Conservation (phyloP, 2,113 vertebrate species). For the Bombycilla garrulus region DNA sequence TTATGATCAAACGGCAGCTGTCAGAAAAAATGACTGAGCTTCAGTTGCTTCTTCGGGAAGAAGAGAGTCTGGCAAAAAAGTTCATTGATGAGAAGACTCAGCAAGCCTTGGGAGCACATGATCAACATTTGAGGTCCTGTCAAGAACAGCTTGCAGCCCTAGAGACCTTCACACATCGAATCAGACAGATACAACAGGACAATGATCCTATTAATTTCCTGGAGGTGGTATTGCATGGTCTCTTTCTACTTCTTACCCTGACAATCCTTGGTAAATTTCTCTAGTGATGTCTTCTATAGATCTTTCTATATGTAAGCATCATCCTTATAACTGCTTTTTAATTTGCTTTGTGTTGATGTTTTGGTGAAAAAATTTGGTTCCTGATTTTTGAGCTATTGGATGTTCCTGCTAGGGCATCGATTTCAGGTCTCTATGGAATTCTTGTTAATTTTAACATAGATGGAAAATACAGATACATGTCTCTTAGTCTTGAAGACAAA, state of each 20-base stretch:
- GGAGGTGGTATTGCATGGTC: constrained; percentile 54
- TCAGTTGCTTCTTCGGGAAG: constrained; percentile 69
- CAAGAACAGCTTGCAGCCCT: constrained; percentile 21
- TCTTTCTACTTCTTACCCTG: background rate
- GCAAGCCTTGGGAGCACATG: constrained; percentile 46
- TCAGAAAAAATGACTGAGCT: constrained; percentile 62
- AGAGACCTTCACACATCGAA: background rate
- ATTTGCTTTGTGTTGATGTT: background rate
- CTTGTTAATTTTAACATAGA: background rate
- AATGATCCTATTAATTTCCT: constrained; percentile 54
- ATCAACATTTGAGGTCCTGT: constrained; percentile 40
- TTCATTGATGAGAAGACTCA: constrained; percentile 68
- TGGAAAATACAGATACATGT: background rate
- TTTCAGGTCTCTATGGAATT: background rate
- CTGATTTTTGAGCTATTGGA: background rate
- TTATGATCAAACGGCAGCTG: constrained; percentile 64
- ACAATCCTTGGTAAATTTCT: background rate
- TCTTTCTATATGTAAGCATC: background rate
- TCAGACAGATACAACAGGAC: constrained; percentile 55
- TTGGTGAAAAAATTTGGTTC: background rate
- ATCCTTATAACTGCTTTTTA: background rate
- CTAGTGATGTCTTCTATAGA: background rate
- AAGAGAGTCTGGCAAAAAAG: constrained; percentile 66
- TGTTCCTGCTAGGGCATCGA: background rate
- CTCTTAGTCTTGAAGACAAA: background rate